Evolutionary conservation across 37 sponge, comb jelly and placozoan genomes (phyloP), one percentile per base, ranked within the genome.

Genomic region (Geodia barretti): DNA sequence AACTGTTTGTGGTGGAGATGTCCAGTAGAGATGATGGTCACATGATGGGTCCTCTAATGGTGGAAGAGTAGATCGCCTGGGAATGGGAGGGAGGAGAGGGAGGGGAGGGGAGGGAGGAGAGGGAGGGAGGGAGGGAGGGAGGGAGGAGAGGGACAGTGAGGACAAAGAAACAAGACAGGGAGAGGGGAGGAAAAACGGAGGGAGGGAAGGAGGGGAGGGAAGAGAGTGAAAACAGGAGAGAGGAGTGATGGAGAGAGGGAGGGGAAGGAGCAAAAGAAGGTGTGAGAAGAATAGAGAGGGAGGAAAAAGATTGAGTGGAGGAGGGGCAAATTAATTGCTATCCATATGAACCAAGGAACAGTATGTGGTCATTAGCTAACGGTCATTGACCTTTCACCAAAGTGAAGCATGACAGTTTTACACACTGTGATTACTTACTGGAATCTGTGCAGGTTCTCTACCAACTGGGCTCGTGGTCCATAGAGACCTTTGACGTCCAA

Each of bases 1-100:
- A 24, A 95, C 84, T 34, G 35, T 83, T n/a, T 78, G 39, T 2
- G 93, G 91, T 9, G 72, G 64, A 11, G 67, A 33, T 8, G 60
- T 71, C 97, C 97, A 97, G 54, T 67, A 76, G 38, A 97, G 78
- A 64, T 97, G 97, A 64, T 86, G 81, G 0, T 85, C 92, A 77
- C 88, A 79, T 31, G 76, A 64, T 19, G 89, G 87, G 42, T 93
- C 94, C 38, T 86, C 86, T 14, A 47, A 7, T 47, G 7, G 11
- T 14, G 54, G 54, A 7, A 47, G 54, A 47, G 54, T 47, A 17
- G 54, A 7, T 17, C 54, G 54, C n/a, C n/a, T n/a, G n/a, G n/a
- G n/a, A n/a, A n/a, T n/a, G n/a, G n/a, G n/a, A n/a, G n/a, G 54
- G 54, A 14, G 54, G 54, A 47, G 54, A 47, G 54, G 14, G 54